Base-by-base conservation (phyloP, 64 coral and sea anemone genomes). In the Porites australiensis region DNA sequence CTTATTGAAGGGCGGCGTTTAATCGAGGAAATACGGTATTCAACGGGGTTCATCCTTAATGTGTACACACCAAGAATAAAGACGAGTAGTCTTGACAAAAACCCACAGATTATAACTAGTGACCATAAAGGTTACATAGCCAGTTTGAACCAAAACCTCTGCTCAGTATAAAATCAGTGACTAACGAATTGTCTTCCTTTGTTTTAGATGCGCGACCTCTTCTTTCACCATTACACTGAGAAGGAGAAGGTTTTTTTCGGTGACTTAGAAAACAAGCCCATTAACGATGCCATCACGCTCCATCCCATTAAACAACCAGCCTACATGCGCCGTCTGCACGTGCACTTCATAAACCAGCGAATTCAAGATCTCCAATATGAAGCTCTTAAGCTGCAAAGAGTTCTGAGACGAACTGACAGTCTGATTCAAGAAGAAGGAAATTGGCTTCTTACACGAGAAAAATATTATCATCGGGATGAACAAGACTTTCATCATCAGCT, bases 251-350 rank as follows among this genome's bases (percentile, higher is more conserved):
- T 94, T 53, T 98, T 95, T 88, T 88, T 90, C 22, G 94, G 93
- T 10, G 89, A 93, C 45, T 90, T 98, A 15, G 83, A 98, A 59
- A 98, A 88, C 2, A 95, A 98, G 67, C 86, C 90, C 5, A 91
- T 98, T 9, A 79, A 82, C 13, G 90, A 98, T 62, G 96, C 96
- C 19, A 98, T 98, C 16, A 98, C 94, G 0, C 90, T 98, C 3
- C 96, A 98, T 71, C 93, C 96, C 13, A 82, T 98, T 74, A 95
- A 98, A 60, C 44, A 95, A 9, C 96, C 96, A 27, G 27, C 90
- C 1, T 98, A 98, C n/a, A 93, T 98, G 96, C 88, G 95, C 37
- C 96, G 96, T 3, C 44, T 98, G 3, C 96, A 98, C 45, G 79
- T 79, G 12, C 94, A 98, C 58, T 98, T 95, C 72, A 89, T 93